These are phyloP conservation scores for Bothrops jararaca DNA, from an alignment of 2,113 vertebrate species.

Conservation along the genomic window DNA sequence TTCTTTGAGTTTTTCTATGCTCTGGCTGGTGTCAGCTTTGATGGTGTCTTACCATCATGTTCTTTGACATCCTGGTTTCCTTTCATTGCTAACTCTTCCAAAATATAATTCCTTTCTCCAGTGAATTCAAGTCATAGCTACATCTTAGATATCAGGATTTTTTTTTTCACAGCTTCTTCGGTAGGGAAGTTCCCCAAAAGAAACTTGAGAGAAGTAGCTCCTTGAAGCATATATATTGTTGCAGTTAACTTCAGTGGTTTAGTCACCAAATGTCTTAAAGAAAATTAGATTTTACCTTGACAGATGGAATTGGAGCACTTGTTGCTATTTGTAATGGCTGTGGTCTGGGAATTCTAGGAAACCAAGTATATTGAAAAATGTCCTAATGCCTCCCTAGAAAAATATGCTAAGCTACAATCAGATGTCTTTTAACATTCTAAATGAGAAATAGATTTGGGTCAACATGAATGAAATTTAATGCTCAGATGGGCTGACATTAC, in stretches of 20 bases:
- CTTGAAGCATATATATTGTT: not conserved
- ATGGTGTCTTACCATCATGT: not conserved
- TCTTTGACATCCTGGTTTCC: not conserved
- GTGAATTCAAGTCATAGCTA: not conserved
- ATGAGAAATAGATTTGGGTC: not conserved
- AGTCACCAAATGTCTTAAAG: not conserved
- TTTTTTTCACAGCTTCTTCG: not conserved
- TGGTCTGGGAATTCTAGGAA: constrained; percentile 9
- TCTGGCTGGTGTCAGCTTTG: not conserved
- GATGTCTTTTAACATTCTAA: constrained; percentile 11
- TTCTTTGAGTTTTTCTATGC: not conserved
- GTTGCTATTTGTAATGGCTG: not conserved
- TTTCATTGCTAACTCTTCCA: not conserved
- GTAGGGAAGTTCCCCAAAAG: not conserved
- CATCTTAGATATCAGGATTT: not conserved
- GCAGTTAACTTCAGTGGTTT: not conserved
- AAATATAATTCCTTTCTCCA: not conserved
- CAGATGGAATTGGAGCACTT: not conserved
- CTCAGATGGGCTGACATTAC: constrained; percentile 11
- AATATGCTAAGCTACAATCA: constrained; percentile 6
- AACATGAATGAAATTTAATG: not conserved
- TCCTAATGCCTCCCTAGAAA: not conserved
- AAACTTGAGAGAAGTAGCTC: not conserved
- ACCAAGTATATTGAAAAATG: not conserved
- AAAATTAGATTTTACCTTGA: not conserved